A percentile compares a stretch with the other conserved stretches of the same genome.
Evolutionary conservation across 2,113 vertebrate species (phyloP).

Genomic region (Australoheros scitulus): DNA sequence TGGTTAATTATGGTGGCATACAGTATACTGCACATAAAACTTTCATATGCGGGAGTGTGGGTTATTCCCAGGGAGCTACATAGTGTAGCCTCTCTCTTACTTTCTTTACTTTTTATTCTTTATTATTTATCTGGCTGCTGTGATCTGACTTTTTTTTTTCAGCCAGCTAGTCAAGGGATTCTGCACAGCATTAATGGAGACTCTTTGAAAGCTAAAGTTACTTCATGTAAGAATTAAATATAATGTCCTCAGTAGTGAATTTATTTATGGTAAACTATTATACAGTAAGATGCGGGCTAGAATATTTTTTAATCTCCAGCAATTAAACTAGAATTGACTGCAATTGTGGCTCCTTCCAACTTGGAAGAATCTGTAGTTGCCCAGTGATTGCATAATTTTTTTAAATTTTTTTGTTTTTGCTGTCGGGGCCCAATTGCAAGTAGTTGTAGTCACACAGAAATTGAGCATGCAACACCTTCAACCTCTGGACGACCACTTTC

Average conservation of each 20-base stretch:
- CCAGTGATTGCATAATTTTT: not conserved
- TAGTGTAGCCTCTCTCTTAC: slow-evolving; percentile 11
- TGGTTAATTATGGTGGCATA: slow-evolving; percentile 32
- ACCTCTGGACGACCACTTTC: not conserved
- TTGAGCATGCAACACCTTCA: not conserved
- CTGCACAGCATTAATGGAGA: not conserved
- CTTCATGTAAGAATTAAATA: not conserved
- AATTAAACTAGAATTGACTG: not conserved
- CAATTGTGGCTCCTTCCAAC: not conserved
- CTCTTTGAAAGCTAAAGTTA: not conserved
- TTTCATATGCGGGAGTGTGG: slow-evolving; percentile 5
- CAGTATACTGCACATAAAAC: slow-evolving; percentile 39
- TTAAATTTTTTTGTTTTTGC: not conserved
- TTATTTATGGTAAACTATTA: not conserved
- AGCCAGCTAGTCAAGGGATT: not conserved
- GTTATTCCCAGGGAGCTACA: slow-evolving; percentile 21
- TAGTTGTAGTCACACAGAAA: not conserved
- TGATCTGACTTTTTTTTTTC: slow-evolving; percentile 16
- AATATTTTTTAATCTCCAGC: not conserved
- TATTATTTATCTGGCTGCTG: not conserved
- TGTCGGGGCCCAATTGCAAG: rapidly evolving
- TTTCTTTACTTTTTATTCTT: not conserved
- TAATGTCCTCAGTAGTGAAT: not conserved
- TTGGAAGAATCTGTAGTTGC: not conserved
- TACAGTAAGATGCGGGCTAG: not conserved